Base-by-base conservation (phyloP, 2,113 vertebrate species). In the Mugil cephalus region DNA sequence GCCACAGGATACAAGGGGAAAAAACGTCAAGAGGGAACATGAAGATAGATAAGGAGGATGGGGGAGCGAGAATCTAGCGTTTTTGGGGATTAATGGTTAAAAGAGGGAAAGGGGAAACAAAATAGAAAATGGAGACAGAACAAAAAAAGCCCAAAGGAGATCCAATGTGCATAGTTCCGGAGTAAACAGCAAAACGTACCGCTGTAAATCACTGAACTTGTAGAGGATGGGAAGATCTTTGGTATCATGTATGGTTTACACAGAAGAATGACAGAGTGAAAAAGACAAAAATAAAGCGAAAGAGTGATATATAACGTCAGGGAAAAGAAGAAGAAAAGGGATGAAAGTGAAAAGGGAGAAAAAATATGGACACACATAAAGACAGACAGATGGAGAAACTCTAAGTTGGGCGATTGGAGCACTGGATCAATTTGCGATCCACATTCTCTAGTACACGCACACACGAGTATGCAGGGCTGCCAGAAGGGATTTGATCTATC, bases 161-260 rank as follows among this genome's bases (percentile, higher is more conserved):
- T 30, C 3, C n/a, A 46, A 54, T 11, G 14, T n/a, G 19, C 30
- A 19, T 34, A 55, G 19, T 14, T 79, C 75, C 70, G 84, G 69
- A 76, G 59, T 63, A 83, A 86, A 81, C 74, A 77, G 48, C 40
- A 36, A 69, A 35, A 60, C 21, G 74, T 46, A 82, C 39, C 42
- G 18, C 40, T 65, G 59, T 74, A 79, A 74, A 52, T 83, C 66
- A 66, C 19, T 54, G 38, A 69, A 39, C 61, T 81, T 58, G 70
- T 67, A 52, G 70, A 46, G 50, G 52, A 64, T 53, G 51, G 46
- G 62, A 71, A 24, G 18, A 39, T 10, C 24, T 58, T 24, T 18
- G 17, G 39, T 30, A 42, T 42, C 15, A 56, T 69, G 40, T n/a
- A 38, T 35, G 43, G 21, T 66, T 61, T 43, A 19, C 47, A 51